phyloP scores from a whole-genome alignment of 2,113 vertebrate genomes.

The Mormyrus iriodes region DNA sequence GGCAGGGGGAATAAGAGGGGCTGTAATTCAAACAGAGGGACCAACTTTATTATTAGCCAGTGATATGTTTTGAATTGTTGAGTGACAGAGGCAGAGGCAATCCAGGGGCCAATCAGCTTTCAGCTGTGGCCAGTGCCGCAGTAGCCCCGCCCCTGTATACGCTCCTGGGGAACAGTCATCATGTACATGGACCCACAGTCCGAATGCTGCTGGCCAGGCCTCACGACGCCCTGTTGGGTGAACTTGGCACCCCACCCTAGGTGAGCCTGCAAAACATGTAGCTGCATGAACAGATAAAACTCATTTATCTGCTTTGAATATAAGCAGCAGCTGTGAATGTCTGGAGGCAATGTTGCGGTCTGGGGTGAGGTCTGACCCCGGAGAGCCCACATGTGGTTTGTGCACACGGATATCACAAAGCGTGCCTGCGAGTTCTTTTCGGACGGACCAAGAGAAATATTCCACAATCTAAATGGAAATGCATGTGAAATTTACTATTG shows the following conservation, averaged over 20 bases:
- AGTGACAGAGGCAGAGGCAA: background rate
- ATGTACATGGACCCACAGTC: background rate
- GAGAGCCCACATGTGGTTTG: slow-evolving; percentile 20
- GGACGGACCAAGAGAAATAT: slow-evolving; percentile 60
- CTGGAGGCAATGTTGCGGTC: background rate
- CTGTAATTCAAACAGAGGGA: background rate
- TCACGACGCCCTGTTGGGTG: background rate
- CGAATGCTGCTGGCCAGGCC: background rate
- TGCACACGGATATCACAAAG: slow-evolving; percentile 34
- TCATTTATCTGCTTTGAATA: background rate
- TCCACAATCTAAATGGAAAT: slow-evolving; percentile 68
- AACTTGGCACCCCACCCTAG: background rate
- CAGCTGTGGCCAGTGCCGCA: background rate
- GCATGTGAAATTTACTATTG: slow-evolving; percentile 59
- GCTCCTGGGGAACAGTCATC: background rate
- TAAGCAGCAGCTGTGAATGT: background rate
- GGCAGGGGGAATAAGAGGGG: background rate
- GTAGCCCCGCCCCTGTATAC: background rate
- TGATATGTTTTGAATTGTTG: background rate
- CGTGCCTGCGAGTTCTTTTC: slow-evolving; percentile 27
- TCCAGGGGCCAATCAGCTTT: background rate
- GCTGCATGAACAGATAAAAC: background rate
- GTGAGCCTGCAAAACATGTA: background rate
- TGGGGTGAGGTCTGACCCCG: background rate
- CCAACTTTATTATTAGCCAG: background rate